Evolutionary conservation across 2,797 vertebrate genomes (phyloP), one percentile per base, ranked within the genome.

Genomic region (Euthynnus affinis): DNA sequence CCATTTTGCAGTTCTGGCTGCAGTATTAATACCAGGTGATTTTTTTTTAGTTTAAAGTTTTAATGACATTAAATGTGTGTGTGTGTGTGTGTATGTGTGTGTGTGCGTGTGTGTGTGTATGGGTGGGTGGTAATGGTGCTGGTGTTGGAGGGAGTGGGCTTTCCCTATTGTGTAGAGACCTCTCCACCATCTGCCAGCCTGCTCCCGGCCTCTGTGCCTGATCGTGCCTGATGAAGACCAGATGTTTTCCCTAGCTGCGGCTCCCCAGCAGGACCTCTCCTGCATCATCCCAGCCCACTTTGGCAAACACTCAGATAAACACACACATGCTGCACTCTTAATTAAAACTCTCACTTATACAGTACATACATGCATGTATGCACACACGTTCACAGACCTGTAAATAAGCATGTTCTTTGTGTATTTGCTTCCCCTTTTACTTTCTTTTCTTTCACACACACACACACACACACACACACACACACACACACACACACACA

Each of bases 171-270:
- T 94, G 89, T 85, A 73, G 90, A 92, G 90, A 92, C 88, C 91
- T 91, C 91, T 90, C 79, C 78, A 84, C 93, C 94, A 95, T 94
- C 94, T 95, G 95, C 77, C 86, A 90, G 75, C 66, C 76, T 87
- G 90, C 82, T 92, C 86, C 87, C 73, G 84, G 90, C 91, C 91
- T 88, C 91, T 85, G 84, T 82, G 87, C 80, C 87, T 74, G 84
- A 91, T 93, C 84, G 78, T 77, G 84, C 88, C 89, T 94, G 93
- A 94, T 92, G 90, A 93, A 91, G 86, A 92, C 87, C 94, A 95
- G 93, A 94, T 95, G 94, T 94, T 95, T 90, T 92, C 91, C 90
- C 91, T 88, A 86, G 86, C 90, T 88, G 80, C 81, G 10, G 74
- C 75, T 85, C 74, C 88, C 86, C 90, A 92, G 82, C 86, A 94